phyloP scores from a whole-genome alignment of 2,113 vertebrate genomes.

The Ranitomeya variabilis region DNA sequence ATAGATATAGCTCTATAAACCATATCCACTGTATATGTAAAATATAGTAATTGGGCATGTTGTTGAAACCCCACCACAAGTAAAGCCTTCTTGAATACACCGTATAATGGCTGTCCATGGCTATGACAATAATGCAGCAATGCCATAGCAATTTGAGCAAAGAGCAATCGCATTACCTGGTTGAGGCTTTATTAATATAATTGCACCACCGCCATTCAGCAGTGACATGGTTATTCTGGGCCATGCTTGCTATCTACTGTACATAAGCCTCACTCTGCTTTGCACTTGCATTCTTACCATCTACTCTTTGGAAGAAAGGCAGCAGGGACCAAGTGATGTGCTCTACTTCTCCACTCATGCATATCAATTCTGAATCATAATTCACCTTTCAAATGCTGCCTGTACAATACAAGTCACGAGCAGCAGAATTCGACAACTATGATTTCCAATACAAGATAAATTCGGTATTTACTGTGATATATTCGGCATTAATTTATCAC shows the following conservation, averaged over 20 bases:
- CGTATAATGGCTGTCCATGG: background rate
- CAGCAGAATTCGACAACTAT: conserved; percentile 23
- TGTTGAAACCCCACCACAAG: background rate
- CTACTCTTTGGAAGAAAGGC: conserved; percentile 43
- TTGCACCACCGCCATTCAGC: background rate
- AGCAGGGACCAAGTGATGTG: conserved; percentile 40
- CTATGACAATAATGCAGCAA: background rate
- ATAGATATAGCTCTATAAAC: background rate
- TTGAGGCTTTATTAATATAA: background rate
- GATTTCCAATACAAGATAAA: conserved; percentile 13
- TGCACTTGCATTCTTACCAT: background rate
- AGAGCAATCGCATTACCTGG: background rate
- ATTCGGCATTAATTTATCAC: conserved; percentile 4
- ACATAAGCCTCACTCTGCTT: conserved; percentile 33
- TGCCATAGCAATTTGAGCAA: background rate
- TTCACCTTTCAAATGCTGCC: conserved; percentile 42
- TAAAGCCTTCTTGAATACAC: background rate
- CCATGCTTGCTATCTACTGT: conserved; percentile 10
- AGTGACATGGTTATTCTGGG: conserved; percentile 14
- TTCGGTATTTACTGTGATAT: conserved; percentile 9
- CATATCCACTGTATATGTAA: background rate
- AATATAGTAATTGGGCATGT: background rate
- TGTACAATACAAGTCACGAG: conserved; percentile 44
- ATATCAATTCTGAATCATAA: conserved; percentile 55
- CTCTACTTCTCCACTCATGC: conserved; percentile 51